Conservation (phyloP, 2,113 vertebrate genomes). For the Lophura nycthemera region DNA sequence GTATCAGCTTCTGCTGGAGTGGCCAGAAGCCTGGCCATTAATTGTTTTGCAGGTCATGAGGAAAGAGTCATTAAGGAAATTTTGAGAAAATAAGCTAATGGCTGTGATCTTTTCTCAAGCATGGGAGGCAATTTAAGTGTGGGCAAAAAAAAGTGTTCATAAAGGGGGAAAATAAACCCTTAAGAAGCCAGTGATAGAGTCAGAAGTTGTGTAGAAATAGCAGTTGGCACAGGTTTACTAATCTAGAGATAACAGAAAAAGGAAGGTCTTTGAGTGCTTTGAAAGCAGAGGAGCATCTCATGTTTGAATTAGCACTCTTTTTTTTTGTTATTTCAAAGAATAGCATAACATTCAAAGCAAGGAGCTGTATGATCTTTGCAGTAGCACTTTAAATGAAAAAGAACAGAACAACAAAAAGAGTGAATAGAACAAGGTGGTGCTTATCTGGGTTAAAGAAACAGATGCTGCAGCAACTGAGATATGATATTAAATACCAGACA, state of each 20-base stretch:
- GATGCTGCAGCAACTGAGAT: background rate
- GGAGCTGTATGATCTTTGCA: background rate
- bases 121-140: background rate
- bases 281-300: background rate
- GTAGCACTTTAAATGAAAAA: background rate
- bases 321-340: background rate
- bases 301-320: background rate
- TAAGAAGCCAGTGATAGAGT: background rate
- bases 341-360: background rate
- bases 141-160: background rate
- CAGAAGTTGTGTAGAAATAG: background rate
- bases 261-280: background rate
- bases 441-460: background rate
- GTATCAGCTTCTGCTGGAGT: background rate
- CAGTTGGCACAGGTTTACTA: background rate
- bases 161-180: background rate
- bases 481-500: background rate
- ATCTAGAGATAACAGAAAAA: background rate
- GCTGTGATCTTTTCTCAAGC: background rate
- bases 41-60: background rate
- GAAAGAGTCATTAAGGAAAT: background rate
- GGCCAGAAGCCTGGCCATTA: background rate
- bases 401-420: background rate
- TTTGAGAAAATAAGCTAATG: background rate
- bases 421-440: background rate